Percentiles rank a stretch among this genome's conserved stretches.
Conservation (phyloP, 2,113 vertebrate species). For the Hucho hucho region DNA sequence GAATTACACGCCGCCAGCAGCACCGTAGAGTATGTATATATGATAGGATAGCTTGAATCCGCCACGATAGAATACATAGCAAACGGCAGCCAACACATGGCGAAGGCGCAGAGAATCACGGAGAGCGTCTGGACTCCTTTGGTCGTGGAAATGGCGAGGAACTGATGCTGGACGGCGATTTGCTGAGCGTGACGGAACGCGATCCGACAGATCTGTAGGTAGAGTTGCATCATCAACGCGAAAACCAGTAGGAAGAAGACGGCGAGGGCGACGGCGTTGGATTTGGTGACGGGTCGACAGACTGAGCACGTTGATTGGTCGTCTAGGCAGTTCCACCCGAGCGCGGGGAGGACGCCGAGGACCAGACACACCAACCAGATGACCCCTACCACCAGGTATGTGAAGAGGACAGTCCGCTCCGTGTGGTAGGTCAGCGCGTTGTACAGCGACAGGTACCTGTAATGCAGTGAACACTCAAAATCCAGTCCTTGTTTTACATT, state of each 20-base stretch:
- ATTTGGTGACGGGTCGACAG: conserved; percentile 84
- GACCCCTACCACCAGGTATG: conserved; percentile 80
- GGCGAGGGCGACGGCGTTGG: conserved; percentile 84
- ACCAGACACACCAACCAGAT: conserved; percentile 80
- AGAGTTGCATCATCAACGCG: conserved; percentile 90
- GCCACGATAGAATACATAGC: conserved; percentile 88
- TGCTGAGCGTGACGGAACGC: conserved; percentile 91
- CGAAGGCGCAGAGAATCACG: conserved; percentile 86
- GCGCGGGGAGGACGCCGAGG: conserved; percentile 80
- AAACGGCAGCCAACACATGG: conserved; percentile 88
- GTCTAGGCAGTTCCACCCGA: conserved; percentile 89
- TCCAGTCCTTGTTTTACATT: too few species aligned
- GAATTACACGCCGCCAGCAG: conserved; percentile 87
- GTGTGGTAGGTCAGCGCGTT: conserved; percentile 92
- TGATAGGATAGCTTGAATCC: conserved; percentile 82
- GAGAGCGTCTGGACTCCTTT: conserved; percentile 91
- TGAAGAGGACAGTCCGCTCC: conserved; percentile 82
- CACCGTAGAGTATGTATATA: conserved; percentile 87
- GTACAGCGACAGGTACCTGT: conserved; percentile 89
- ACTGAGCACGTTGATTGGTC: conserved; percentile 83
- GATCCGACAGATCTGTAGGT: conserved; percentile 90
- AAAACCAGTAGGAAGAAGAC: conserved; percentile 87
- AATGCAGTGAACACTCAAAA: too few species aligned
- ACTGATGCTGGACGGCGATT: conserved; percentile 93
- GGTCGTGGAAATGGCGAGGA: conserved; percentile 85